Conservation (phyloP, 1,140 invertebrate species). For the Aphis craccivora region DNA sequence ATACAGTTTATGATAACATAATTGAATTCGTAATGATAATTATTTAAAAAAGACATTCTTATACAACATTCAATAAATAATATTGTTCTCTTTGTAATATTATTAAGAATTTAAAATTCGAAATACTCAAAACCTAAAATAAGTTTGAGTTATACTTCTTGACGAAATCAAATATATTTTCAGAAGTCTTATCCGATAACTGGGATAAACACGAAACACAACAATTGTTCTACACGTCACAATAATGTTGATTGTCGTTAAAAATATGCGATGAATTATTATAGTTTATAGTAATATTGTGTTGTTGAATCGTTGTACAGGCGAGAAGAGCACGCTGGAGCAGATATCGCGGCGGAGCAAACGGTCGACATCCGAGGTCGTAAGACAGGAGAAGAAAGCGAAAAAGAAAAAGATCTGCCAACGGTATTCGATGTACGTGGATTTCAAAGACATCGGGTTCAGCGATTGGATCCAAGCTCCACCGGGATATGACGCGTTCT, state of each 20-base stretch:
- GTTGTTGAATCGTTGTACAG: neutral
- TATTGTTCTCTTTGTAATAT: no score
- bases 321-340: neutral
- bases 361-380: constrained; percentile 61
- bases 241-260: neutral
- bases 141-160: no score
- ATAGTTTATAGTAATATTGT: neutral
- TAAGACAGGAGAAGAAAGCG: constrained; percentile 44
- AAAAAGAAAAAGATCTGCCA: constrained; percentile 71
- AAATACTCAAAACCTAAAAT: no score
- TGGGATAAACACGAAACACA: neutral
- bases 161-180: no score
- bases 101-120: no score
- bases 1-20: no score
- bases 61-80: no score
- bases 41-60: no score
- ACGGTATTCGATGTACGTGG: constrained; percentile 87
- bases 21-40: no score
- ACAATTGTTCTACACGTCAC: no score
- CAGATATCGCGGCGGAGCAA: constrained; percentile 60
- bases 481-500: constrained; percentile 92
- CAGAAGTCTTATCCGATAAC: no score
- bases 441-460: constrained; percentile 97
- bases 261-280: neutral
- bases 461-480: constrained; percentile 99